phyloP scores from a whole-genome alignment of 1,140 invertebrate species.

The Aphelinus atriplicis region DNA sequence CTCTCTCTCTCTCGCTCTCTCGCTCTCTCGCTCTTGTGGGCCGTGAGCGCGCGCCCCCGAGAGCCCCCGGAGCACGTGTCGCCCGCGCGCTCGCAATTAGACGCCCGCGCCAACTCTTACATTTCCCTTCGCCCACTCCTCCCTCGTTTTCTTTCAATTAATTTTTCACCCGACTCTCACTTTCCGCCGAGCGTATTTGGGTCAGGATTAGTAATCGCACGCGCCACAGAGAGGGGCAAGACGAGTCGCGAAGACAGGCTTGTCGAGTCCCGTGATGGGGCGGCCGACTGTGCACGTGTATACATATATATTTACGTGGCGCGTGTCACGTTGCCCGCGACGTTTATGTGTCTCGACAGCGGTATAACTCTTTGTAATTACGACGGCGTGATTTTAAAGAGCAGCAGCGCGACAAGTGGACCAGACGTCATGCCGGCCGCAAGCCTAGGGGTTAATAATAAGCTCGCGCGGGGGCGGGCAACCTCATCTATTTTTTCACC shows the following conservation, averaged over 20 bases:
- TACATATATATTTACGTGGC: conserved; percentile 26
- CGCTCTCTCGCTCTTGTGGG: background rate
- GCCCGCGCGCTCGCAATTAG: conserved; percentile 53
- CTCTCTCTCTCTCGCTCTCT: background rate
- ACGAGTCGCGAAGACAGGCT: background rate
- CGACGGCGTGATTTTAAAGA: conserved; percentile 31
- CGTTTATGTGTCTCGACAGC: conserved; percentile 47
- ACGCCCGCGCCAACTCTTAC: conserved; percentile 49
- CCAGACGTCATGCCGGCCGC: background rate
- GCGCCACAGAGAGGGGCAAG: background rate
- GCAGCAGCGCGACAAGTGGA: conserved; percentile 16
- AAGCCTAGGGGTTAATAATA: conserved; percentile 10
- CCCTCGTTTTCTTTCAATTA: background rate
- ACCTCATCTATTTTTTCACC: background rate
- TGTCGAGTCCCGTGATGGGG: background rate
- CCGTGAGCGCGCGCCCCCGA: background rate
- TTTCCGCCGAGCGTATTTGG: background rate
- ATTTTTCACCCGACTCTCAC: too few species aligned
- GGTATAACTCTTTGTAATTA: conserved; percentile 50
- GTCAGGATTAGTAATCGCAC: background rate
- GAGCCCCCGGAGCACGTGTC: conserved; percentile 48
- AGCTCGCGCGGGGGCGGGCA: background rate
- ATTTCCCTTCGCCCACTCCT: conserved; percentile 16
- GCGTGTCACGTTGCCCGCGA: conserved; percentile 51
- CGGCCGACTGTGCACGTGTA: too few species aligned